Base-by-base conservation (phyloP, 1,140 invertebrate species). In the Drosophila ogumai region DNA sequence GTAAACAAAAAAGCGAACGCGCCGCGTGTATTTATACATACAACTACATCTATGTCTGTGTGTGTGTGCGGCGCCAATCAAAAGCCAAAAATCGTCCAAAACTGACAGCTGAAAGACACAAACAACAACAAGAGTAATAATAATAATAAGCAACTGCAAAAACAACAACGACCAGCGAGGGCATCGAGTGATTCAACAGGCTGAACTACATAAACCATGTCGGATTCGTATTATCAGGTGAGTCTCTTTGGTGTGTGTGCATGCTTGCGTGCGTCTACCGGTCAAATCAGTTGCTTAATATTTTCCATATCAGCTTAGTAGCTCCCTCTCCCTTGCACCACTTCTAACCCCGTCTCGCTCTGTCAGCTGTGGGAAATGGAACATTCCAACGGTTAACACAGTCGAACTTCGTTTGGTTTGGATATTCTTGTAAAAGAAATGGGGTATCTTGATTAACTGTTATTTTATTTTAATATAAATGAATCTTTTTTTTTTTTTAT, bases 141-240 rank as follows among this genome's bases (percentile, higher is more conserved):
- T 65, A 61, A 64, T 41, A 59, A 41, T 43, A 57, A 63, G 13
- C 54, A 55, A 40, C 67, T 64, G 50, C 17, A 46, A 75, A 47
- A 71, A 65, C 47, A 71, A 65, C 47, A 75, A 57, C 55, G 47
- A 40, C 36, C 43, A 81, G 61, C 75, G 47, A 72, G 66, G 68
- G 68, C 68, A 72, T 72, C 63, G 60, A 78, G 82, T 86, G 82
- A 86, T 79, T 86, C 82, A 86, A 82, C 68, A 49, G 46, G 61
- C 60, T 50, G 67, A 67, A 75, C 73, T 54, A 77, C 43, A 78
- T 69, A 77, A 81, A 88, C 82, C 81, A 88, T 88, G 84, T 90
- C 84, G 85, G 85, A 88, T 90, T 88, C 85, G 59, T 90, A 88
- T 88, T 88, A 88, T 88, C 85, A 88, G 85, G 85, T 88, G 74